Base-by-base conservation (phyloP, 2,113 vertebrate species). In the Phainopepla nitens region DNA sequence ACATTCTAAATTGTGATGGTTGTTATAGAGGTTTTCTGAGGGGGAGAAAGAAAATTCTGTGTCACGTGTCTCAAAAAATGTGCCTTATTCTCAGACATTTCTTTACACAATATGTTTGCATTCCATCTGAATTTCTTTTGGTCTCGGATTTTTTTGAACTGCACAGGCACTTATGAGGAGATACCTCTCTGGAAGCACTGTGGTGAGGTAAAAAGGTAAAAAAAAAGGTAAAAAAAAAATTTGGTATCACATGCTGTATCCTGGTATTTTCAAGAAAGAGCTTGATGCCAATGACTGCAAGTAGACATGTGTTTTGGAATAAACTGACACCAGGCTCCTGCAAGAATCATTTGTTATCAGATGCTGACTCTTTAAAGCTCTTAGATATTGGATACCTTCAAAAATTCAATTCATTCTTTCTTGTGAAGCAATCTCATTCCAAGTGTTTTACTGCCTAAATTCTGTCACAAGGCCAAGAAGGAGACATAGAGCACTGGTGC, bases 381-480 rank as follows among this genome's bases (percentile, higher is more conserved):
- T 76, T 81, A 85, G 89, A 62, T 70, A 93, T 51, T 76, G 82
- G 84, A 93, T 88, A 94, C 42, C 58, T 89, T 36, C 36, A 93
- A 93, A 96, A 93, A 82, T 82, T 85, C 65, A 85, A 53, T 93
- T 87, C 23, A 58, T 87, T 90, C 73, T 94, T 96, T 95, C 91
- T 89, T 85, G 66, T 72, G 84, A 95, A 93, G 84, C 58, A 90
- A 94, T 90, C 78, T 89, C 69, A 70, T 90, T 96, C 75, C 69
- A 91, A 91, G 54, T 77, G 58, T 90, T 91, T 94, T 85, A 68
- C 87, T 91, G 77, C 50, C 73, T 85, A 82, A 87, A 54, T 88
- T 91, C 81, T 82, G 70, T 77, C 45, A 47, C 31, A 42, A 82
- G 42, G 66, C 91, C 87, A 81, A 87, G 60, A 93, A 61, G 0